phyloP scores from a whole-genome alignment of 2,888 invertebrate genomes.

The Julus scanicus region DNA sequence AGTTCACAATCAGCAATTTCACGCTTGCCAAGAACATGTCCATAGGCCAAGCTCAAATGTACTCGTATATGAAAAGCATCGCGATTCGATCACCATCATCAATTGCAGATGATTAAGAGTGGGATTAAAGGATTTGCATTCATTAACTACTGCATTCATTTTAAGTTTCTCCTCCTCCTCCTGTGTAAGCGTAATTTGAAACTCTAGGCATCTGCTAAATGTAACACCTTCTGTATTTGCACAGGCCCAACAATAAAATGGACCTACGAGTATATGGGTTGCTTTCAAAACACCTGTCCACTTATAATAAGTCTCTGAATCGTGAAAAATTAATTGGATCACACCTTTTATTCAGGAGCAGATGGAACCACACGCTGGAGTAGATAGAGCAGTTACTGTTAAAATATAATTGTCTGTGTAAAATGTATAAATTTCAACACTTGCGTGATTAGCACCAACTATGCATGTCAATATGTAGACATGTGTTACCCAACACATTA shows the following conservation, averaged over 20 bases:
- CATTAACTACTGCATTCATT: not conserved
- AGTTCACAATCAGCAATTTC: conserved; percentile 9
- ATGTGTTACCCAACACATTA: no score
- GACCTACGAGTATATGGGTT: not conserved
- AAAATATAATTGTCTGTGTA: no score
- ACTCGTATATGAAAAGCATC: not conserved
- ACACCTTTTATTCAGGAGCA: not conserved
- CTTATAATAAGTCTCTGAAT: not conserved
- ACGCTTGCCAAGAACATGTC: not conserved
- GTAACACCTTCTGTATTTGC: not conserved
- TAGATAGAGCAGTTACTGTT: not conserved
- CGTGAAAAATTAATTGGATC: conserved; percentile 39
- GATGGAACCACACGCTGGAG: not conserved
- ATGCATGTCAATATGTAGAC: no score
- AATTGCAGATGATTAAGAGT: conserved; percentile 22
- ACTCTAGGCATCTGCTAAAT: not conserved
- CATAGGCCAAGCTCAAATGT: not conserved
- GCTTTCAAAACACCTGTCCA: not conserved
- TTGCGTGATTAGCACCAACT: no score
- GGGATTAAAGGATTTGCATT: conserved; percentile 26
- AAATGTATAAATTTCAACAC: no score
- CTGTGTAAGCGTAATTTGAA: not conserved
- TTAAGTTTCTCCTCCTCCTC: not conserved
- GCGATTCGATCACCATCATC: conserved; percentile 11
- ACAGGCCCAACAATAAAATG: not conserved